These are phyloP conservation scores for Stenolophus ochropezus DNA, from an alignment of 2,888 invertebrate genomes.

Conservation along the genomic window DNA sequence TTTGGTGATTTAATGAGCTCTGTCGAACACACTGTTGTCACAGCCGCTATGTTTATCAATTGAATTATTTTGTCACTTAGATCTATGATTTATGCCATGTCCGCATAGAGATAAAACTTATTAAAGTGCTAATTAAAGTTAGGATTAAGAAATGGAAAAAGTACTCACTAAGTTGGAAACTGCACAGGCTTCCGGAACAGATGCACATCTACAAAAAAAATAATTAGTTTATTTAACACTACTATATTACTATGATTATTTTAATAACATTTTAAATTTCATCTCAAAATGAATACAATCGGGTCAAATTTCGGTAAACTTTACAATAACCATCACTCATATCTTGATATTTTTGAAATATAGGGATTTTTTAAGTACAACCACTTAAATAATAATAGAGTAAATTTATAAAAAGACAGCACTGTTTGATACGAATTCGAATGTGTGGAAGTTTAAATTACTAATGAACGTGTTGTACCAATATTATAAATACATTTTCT, in stretches of 20 bases:
- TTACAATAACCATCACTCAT: too few relatives aligned
- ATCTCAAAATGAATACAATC: too few relatives aligned
- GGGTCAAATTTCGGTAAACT: too few relatives aligned
- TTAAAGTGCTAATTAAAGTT: constrained; percentile 22
- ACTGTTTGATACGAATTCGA: too few relatives aligned
- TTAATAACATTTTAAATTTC: too few relatives aligned
- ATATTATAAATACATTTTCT: too few relatives aligned
- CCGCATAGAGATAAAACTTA: constrained; percentile 9
- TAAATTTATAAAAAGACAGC: too few relatives aligned
- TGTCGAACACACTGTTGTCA: constrained; percentile 35
- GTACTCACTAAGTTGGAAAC: neutral
- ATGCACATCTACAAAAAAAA: neutral
- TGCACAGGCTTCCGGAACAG: neutral
- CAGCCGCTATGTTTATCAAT: constrained; percentile 23
- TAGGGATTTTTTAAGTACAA: too few relatives aligned
- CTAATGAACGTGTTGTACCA: too few relatives aligned
- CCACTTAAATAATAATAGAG: too few relatives aligned
- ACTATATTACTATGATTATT: neutral
- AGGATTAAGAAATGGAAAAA: constrained; percentile 4
- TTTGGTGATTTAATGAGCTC: constrained; percentile 43
- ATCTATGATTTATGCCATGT: neutral
- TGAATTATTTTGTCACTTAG: constrained; percentile 30
- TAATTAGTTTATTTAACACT: neutral
- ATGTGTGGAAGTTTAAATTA: too few relatives aligned
- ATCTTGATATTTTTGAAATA: too few relatives aligned